phyloP scores from a whole-genome alignment of 1,140 invertebrate species.

The Vollenhovia emeryi region DNA sequence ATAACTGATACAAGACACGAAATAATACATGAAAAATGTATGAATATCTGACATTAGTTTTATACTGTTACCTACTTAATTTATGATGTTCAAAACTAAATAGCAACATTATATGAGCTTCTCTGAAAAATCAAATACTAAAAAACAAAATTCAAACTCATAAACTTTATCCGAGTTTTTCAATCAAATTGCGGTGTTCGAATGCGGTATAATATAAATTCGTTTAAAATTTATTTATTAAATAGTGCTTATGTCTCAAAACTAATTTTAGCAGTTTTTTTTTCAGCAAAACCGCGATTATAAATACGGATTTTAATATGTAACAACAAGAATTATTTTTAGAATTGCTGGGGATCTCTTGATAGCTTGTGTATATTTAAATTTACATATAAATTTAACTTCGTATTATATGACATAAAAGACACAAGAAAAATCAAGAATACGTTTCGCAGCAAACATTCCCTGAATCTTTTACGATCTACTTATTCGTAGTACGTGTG shows the following conservation, averaged over 20 bases:
- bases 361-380: neutral
- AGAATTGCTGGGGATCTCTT: neutral
- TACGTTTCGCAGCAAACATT: neutral
- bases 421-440: neutral
- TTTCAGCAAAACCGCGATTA: neutral
- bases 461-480: conserved; percentile 7
- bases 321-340: neutral
- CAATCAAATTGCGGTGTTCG: neutral
- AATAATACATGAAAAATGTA: too few relatives aligned
- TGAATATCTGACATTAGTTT: too few relatives aligned
- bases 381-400: neutral
- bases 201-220: neutral
- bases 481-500: neutral
- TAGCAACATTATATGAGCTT: too few relatives aligned
- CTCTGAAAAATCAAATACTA: too few relatives aligned
- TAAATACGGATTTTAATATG: neutral
- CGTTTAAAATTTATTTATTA: neutral
- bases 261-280: too few relatives aligned
- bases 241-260: neutral
- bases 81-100: too few relatives aligned
- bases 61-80: too few relatives aligned
- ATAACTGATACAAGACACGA: too few relatives aligned
- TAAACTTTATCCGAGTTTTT: neutral
- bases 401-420: conserved; percentile 10
- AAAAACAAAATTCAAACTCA: neutral